Evolutionary conservation across 1,140 invertebrate species (phyloP).

Genomic region (Drosophila lacertosa): DNA sequence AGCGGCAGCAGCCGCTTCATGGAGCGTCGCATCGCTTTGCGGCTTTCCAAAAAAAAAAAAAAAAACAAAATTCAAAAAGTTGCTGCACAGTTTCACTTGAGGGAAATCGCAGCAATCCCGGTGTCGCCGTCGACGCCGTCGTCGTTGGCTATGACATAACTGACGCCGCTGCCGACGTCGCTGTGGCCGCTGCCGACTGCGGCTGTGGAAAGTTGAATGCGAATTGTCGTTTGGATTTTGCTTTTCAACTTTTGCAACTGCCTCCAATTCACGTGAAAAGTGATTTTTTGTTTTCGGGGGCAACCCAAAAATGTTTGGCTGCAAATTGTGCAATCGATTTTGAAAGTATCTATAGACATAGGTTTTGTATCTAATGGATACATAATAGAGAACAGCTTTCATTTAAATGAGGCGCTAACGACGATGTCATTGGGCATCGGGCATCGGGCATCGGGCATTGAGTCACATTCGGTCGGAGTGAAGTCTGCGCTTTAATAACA

Average conservation of each 20-base stretch:
- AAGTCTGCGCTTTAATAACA: constrained; percentile 26
- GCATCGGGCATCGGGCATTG: too few relatives aligned
- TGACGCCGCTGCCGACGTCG: constrained; percentile 3
- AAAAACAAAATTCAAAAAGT: constrained; percentile 41
- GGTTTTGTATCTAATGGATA: neutral
- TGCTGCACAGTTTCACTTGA: constrained; percentile 79
- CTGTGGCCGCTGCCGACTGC: constrained; percentile 19
- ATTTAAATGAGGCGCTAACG: constrained; percentile 69
- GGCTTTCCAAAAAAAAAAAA: constrained; percentile 67
- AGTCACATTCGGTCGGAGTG: constrained; percentile 10
- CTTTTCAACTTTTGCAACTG: constrained; percentile 68
- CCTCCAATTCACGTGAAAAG: constrained; percentile 64
- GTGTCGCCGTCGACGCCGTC: constrained; percentile 35
- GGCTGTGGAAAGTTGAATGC: constrained; percentile 73
- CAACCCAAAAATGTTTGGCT: constrained; percentile 13
- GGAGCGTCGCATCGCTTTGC: constrained; percentile 41
- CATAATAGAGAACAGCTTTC: constrained; percentile 49
- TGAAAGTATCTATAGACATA: constrained; percentile 15
- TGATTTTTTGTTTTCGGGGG: constrained; percentile 53
- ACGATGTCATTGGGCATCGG: constrained; percentile 45
- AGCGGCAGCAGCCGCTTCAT: constrained; percentile 44
- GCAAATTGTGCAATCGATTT: constrained; percentile 63
- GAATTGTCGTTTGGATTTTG: constrained; percentile 71
- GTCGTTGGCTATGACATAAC: constrained; percentile 68
- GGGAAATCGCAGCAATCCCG: constrained; percentile 71